Conservation (phyloP, 1,140 invertebrate genomes). For the Apolygus lucorum region DNA sequence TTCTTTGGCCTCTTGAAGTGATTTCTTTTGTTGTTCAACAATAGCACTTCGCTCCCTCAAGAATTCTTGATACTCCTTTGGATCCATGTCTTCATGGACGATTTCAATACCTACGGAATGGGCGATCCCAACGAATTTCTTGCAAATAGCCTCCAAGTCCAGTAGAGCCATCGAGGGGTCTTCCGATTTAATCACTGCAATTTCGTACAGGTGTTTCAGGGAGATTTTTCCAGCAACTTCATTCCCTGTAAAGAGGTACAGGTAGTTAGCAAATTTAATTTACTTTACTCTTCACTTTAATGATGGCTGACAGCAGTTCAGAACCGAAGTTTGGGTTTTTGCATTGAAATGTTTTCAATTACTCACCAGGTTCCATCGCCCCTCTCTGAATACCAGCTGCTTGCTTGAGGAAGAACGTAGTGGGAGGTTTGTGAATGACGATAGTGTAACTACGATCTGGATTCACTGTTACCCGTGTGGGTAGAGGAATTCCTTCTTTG, state of each 20-base stretch:
- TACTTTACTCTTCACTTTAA: no score
- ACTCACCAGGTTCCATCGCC: slow-evolving; percentile 62
- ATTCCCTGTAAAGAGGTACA: slow-evolving; percentile 46
- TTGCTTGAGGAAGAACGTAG: slow-evolving; percentile 82
- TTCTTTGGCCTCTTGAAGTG: slow-evolving; percentile 77
- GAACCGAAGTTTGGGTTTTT: background rate
- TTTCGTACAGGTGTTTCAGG: slow-evolving; percentile 96
- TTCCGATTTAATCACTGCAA: slow-evolving; percentile 84
- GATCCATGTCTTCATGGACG: slow-evolving; percentile 62
- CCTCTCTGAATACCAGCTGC: slow-evolving; percentile 84
- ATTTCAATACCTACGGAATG: slow-evolving; percentile 77
- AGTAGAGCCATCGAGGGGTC: slow-evolving; percentile 66
- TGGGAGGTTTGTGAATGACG: slow-evolving; percentile 73
- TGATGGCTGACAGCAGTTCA: no score
- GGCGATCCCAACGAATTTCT: slow-evolving; percentile 65
- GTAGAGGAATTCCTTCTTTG: slow-evolving; percentile 86
- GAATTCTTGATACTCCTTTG: slow-evolving; percentile 76
- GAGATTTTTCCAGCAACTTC: slow-evolving; percentile 86
- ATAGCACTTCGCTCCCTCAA: slow-evolving; percentile 64
- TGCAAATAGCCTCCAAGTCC: slow-evolving; percentile 67
- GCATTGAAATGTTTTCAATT: no score
- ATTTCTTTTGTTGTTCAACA: slow-evolving; percentile 63
- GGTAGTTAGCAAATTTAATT: slow-evolving; percentile 24
- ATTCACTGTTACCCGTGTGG: slow-evolving; percentile 68
- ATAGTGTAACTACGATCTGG: slow-evolving; percentile 81